A percentile compares a stretch with the other conserved stretches of the same genome.
Evolutionary conservation across 2,888 invertebrate genomes (phyloP).

Genomic region (Drosophila monieri): DNA sequence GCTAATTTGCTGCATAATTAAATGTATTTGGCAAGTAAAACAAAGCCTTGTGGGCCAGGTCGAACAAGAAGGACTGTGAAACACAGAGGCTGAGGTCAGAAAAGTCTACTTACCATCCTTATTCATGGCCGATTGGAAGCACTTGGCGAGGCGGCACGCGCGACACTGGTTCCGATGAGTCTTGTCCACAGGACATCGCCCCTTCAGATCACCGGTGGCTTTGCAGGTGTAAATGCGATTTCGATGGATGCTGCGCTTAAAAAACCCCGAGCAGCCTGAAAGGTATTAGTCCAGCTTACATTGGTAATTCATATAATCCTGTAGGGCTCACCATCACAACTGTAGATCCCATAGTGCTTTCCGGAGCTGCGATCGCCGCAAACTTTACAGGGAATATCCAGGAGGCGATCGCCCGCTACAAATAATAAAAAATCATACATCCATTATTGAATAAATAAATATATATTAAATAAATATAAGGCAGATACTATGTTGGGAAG

Average conservation of each 20-base stretch:
- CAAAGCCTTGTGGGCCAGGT: conserved; percentile 58
- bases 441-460: not conserved
- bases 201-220: conserved; percentile 96
- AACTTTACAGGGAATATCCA: conserved; percentile 99
- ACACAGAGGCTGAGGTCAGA: not conserved
- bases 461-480: not conserved
- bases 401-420: conserved; percentile 93
- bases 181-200: conserved; percentile 97
- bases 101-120: conserved; percentile 93
- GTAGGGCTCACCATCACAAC: conserved; percentile 94
- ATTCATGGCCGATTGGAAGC: conserved; percentile 98
- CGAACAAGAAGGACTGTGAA: not conserved
- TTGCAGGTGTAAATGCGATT: conserved; percentile 99
- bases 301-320: not conserved
- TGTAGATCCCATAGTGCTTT: conserved; percentile 99
- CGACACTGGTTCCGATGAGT: conserved; percentile 98
- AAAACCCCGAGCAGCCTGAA: conserved; percentile 96
- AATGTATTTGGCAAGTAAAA: conserved; percentile 69
- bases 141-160: conserved; percentile 96
- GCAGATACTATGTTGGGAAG: too few species aligned
- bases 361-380: conserved; percentile 99
- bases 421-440: not conserved
- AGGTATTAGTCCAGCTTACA: conserved; percentile 7
- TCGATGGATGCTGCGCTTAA: conserved; percentile 97
- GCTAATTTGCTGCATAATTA: conserved; percentile 78